Evolutionary conservation across 2,888 invertebrate species (phyloP).

Genomic region (Chloromyia formosa): DNA sequence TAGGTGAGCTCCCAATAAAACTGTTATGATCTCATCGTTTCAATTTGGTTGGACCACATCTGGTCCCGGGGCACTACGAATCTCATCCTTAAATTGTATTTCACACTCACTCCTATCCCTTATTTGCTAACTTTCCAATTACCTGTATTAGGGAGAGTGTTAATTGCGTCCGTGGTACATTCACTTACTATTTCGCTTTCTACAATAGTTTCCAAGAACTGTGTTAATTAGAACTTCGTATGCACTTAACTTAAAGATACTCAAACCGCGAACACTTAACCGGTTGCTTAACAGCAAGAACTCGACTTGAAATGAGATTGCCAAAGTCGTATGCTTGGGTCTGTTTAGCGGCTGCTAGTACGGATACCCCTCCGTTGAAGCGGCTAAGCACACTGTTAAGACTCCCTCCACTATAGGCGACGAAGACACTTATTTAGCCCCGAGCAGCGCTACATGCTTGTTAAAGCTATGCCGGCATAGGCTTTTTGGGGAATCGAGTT

Average conservation of each 20-base stretch:
- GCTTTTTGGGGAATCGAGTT: neutral
- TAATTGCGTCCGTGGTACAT: neutral
- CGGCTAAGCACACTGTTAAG: constrained; percentile 4
- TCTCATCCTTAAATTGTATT: no score
- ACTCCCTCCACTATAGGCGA: constrained; percentile 26
- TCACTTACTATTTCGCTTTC: neutral
- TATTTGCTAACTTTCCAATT: neutral
- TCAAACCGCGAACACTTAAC: neutral
- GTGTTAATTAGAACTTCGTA: neutral
- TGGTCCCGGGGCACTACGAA: no score
- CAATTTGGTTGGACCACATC: neutral
- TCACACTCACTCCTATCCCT: no score
- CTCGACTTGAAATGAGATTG: constrained; percentile 23
- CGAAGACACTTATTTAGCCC: constrained; percentile 1
- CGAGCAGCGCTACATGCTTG: neutral
- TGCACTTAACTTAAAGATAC: neutral
- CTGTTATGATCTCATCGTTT: constrained; percentile 23
- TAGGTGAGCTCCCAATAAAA: constrained; percentile 1
- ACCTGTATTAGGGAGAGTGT: constrained; percentile 17
- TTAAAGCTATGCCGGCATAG: neutral
- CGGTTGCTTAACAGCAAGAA: constrained; percentile 26
- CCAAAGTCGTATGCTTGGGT: neutral
- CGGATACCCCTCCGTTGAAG: no score
- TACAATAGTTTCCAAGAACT: neutral
- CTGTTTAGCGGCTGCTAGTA: constrained; percentile 2